phyloP scores from a whole-genome alignment of 2,797 vertebrate species.

The Microctenopoma lineatum region DNA sequence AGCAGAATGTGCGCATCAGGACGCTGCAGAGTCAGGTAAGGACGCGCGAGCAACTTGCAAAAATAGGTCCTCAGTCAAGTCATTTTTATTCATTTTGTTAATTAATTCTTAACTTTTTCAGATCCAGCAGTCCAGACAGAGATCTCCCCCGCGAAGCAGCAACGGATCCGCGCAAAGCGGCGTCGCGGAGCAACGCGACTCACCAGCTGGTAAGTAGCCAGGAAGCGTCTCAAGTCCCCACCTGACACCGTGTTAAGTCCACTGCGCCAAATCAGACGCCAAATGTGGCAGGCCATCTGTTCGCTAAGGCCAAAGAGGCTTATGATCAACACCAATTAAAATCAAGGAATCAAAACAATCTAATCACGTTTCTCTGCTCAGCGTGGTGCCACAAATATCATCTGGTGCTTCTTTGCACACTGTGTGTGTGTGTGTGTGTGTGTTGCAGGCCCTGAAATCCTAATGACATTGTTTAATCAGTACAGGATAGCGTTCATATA shows the following conservation, averaged over 20 bases:
- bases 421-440: background rate
- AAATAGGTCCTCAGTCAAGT: too few relatives aligned
- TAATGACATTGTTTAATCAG: background rate
- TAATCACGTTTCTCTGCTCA: conserved; percentile 33
- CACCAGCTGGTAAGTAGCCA: conserved; percentile 76
- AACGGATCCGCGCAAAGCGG: conserved; percentile 42
- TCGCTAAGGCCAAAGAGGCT: conserved; percentile 57
- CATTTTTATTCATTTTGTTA: background rate
- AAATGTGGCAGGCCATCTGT: conserved; percentile 73
- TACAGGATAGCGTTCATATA: background rate
- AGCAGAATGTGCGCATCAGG: conserved; percentile 92
- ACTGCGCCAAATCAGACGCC: conserved; percentile 51
- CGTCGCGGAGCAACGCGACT: conserved; percentile 76
- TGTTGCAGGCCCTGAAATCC: background rate
- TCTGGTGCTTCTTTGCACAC: conserved; percentile 1
- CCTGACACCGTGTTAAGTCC: conserved; percentile 51
- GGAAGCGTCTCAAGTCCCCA: conserved; percentile 46
- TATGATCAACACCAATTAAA: conserved; percentile 74
- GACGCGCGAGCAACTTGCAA: background rate
- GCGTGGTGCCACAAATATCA: conserved; percentile 31
- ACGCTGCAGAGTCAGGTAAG: conserved; percentile 91
- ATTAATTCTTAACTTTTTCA: conserved; percentile 20
- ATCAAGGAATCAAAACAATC: conserved; percentile 56
- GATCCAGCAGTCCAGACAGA: conserved; percentile 76
- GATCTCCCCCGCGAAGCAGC: conserved; percentile 36